These are phyloP conservation scores for Pentamera pediparva DNA, from an alignment of 53 echinoderm and acorn worm genomes.

Conservation along the genomic window DNA sequence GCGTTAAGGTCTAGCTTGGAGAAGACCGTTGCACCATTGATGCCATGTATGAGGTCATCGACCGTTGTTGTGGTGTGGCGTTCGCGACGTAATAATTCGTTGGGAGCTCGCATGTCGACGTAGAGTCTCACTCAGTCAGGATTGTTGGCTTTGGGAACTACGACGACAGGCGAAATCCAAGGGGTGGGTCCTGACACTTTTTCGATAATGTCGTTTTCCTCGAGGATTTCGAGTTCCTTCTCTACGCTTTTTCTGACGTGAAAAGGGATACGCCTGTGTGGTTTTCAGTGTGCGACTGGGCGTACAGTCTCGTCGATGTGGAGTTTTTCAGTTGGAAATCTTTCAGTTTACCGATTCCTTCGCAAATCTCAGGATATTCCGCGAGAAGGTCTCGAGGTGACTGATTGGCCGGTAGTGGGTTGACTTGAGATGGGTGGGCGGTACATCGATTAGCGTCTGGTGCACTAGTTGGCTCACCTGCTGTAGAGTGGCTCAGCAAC, in stretches of 20 bases:
- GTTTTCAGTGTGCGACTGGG: conserved; percentile 61
- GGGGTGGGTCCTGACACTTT: conserved; percentile 46
- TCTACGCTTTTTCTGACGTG: conserved; percentile 48
- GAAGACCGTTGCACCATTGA: conserved; percentile 47
- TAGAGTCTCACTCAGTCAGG: conserved; percentile 26
- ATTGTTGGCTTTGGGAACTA: conserved; percentile 44
- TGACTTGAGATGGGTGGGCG: not conserved
- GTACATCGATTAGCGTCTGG: not conserved
- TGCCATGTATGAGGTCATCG: conserved; percentile 36
- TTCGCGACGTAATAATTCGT: conserved; percentile 46
- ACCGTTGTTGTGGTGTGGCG: conserved; percentile 50
- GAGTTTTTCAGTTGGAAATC: conserved; percentile 39
- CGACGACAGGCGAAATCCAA: conserved; percentile 54
- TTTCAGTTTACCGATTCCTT: conserved; percentile 50
- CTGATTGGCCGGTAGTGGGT: not conserved
- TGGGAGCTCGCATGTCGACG: conserved; percentile 39
- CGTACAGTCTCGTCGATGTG: conserved; percentile 36
- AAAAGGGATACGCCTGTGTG: conserved; percentile 60
- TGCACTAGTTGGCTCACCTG: not conserved
- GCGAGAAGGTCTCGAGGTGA: not conserved
- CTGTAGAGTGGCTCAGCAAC: not conserved
- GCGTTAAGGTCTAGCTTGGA: conserved; percentile 47
- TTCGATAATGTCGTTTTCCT: conserved; percentile 60
- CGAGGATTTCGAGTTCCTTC: conserved; percentile 38
- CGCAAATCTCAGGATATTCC: not conserved